Evolutionary conservation across 2,113 vertebrate genomes (phyloP).

Genomic region (Crotalus horridus): DNA sequence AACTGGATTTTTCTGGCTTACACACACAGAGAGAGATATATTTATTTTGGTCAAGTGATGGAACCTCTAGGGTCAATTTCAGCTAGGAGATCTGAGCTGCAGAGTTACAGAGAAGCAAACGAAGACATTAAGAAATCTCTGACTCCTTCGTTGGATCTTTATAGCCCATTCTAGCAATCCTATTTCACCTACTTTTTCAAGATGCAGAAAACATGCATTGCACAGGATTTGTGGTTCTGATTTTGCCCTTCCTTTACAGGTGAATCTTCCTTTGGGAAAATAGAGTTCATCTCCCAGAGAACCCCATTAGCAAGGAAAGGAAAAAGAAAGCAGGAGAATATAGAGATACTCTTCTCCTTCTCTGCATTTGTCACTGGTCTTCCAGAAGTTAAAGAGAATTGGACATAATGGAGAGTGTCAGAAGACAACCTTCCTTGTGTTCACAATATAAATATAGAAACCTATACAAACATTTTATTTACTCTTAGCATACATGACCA

Average conservation of each 20-base stretch:
- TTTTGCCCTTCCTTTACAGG: not conserved
- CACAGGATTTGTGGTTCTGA: not conserved
- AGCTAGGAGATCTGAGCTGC: not conserved
- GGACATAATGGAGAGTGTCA: not conserved
- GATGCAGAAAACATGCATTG: not conserved
- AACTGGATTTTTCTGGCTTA: not conserved
- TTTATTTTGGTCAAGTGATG: not conserved
- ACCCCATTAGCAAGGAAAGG: not conserved
- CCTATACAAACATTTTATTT: not conserved
- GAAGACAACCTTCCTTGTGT: not conserved
- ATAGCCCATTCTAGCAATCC: not conserved
- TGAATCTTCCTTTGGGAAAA: not conserved
- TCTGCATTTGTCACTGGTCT: not conserved
- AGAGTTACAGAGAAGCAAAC: not conserved
- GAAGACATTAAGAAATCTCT: not conserved
- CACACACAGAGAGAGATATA: not conserved
- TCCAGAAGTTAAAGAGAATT: not conserved
- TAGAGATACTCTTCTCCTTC: not conserved
- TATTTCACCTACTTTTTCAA: not conserved
- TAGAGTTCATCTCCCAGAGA: not conserved
- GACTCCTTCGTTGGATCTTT: not conserved
- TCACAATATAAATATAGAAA: not conserved
- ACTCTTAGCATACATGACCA: not conserved
- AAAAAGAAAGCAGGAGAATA: not conserved
- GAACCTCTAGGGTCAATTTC: not conserved